A percentile compares a stretch with the other conserved stretches of the same genome.
phyloP scores from a whole-genome alignment of 2,113 vertebrate genomes.

The Erinaceus europaeus region DNA sequence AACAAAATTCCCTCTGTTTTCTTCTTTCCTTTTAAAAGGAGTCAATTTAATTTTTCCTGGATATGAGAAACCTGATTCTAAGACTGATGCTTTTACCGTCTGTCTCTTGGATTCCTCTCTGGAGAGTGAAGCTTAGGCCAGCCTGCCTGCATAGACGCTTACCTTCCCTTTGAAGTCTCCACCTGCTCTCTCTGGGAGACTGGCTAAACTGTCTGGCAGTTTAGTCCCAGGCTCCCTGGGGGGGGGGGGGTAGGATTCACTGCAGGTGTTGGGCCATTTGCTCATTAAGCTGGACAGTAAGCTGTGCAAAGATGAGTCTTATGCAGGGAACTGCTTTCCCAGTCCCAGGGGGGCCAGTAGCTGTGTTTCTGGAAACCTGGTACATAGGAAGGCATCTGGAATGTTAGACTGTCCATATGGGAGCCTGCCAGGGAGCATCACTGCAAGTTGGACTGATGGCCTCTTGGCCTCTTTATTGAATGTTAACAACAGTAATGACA shows the following conservation, averaged over 20 bases:
- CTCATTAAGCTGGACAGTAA: neutral
- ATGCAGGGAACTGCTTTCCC: neutral
- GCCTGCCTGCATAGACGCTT: neutral
- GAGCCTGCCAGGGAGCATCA: conserved; percentile 51
- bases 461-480: conserved; percentile 45
- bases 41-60: neutral
- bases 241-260: fast-evolving
- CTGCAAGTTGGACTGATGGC: neutral
- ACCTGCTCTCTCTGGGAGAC: neutral
- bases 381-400: conserved; percentile 68
- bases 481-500: no score
- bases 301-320: no score
- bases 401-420: conserved; percentile 69
- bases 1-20: no score
- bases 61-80: neutral
- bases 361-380: conserved; percentile 56
- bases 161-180: neutral
- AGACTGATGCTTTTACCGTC: neutral
- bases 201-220: neutral
- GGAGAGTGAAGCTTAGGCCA: neutral
- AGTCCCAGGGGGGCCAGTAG: conserved; percentile 29
- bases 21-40: neutral
- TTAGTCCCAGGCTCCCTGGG: neutral
- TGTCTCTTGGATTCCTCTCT: neutral
- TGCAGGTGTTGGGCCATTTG: neutral